These are phyloP conservation scores for Ennomos fuscantarius DNA, from an alignment of 2,888 invertebrate species.

Conservation along the genomic window DNA sequence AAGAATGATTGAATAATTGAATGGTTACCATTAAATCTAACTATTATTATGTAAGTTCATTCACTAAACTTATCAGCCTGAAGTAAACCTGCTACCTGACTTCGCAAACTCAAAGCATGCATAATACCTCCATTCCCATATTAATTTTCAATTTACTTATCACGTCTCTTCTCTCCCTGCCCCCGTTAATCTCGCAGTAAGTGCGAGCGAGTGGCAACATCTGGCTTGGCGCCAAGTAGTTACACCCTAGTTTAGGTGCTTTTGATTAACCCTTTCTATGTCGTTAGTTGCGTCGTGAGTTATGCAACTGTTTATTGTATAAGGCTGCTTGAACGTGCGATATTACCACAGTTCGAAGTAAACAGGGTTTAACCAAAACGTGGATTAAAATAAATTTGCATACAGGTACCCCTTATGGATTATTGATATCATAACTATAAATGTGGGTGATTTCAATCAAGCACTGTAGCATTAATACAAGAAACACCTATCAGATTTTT, in stretches of 20 bases:
- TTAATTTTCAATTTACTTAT: conserved; percentile 29
- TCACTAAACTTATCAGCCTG: neutral
- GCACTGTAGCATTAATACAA: too few relatives aligned
- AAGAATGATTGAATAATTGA: too few relatives aligned
- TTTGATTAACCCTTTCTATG: conserved; percentile 60
- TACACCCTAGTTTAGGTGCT: conserved; percentile 52
- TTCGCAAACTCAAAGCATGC: conserved; percentile 7
- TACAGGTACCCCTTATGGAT: too few relatives aligned
- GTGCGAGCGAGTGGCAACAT: conserved; percentile 33
- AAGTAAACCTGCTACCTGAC: neutral
- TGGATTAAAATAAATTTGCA: too few relatives aligned
- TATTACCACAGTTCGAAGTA: too few relatives aligned
- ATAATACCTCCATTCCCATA: conserved; percentile 12
- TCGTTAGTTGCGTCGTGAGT: conserved; percentile 36
- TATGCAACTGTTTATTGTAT: conserved; percentile 11
- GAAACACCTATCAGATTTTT: too few relatives aligned
- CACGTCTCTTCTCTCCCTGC: conserved; percentile 10
- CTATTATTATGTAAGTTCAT: too few relatives aligned
- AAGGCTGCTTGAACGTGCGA: too few relatives aligned
- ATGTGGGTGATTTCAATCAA: too few relatives aligned
- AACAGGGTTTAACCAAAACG: too few relatives aligned
- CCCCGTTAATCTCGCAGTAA: conserved; percentile 4
- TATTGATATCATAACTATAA: too few relatives aligned
- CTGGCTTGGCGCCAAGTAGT: conserved; percentile 54
- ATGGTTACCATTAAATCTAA: too few relatives aligned